Base-by-base conservation (phyloP, 1,140 invertebrate genomes). In the Drosophila dunni region DNA sequence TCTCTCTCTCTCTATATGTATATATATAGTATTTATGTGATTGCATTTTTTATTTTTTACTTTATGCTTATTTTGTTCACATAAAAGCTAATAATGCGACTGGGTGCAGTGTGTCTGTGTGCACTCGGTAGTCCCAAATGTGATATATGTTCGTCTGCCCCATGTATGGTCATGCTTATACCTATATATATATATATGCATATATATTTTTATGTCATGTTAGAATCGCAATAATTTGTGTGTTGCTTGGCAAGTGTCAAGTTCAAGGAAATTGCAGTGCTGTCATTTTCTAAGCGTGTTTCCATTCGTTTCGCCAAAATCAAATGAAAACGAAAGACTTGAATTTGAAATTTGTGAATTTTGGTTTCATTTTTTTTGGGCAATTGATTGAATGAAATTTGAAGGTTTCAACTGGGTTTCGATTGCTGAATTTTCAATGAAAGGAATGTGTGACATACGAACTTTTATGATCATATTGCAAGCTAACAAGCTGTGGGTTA, bases 201-300 rank as follows among this genome's bases (percentile, higher is more conserved):
- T 71, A 54, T 73, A 63, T 68, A 62, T 67, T 20, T 63, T 51
- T 44, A 44, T 46, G 46, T 62, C 58, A 60, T 54, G 36, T 40
- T 40, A 40, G 38, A 29, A 40, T 42, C 11, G 40, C 40, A 42
- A 13, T 13, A 13, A 50, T 73, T 38, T 56, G 42, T 72, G 56
- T 72, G 56, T 73, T 50, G 60, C 72, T 67, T 57, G 75, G 66
- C 67, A 65, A 89, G 84, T 90, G 85, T 90, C 85, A 90, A 90
- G 85, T 90, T 90, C 85, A 90, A 79, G 85, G 85, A 90, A 90
- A 90, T 75, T 81, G 85, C 85, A 72, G 62, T 63, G 85, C 56
- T 90, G 72, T 76, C 85, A 85, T 67, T 81, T 89, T 81, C 36
- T 66, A 54, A 83, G 69, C 69, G 61, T 78, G 75, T 85, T 76